A percentile compares a stretch with the other conserved stretches of the same genome.
Conservation (phyloP, 2,113 vertebrate genomes). For the Fulica atra region DNA sequence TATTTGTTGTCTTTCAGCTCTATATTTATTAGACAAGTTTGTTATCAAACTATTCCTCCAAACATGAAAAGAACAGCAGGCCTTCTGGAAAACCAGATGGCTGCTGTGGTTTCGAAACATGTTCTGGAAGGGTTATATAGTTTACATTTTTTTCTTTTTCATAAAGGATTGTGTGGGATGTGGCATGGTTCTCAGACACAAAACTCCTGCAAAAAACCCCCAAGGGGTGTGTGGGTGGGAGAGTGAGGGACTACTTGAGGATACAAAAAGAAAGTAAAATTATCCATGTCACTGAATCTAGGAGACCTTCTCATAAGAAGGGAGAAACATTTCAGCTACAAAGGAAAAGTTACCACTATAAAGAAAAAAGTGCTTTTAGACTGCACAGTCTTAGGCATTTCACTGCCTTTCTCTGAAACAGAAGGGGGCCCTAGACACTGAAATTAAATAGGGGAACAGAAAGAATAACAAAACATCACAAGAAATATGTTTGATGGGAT, state of each 20-base stretch:
- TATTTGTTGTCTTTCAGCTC: slow-evolving; percentile 77
- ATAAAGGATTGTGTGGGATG: slow-evolving; percentile 51
- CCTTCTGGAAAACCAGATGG: slow-evolving; percentile 84
- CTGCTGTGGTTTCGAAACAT: slow-evolving; percentile 64
- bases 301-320: not conserved
- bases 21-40: slow-evolving; percentile 79
- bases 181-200: slow-evolving; percentile 7
- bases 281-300: not conserved
- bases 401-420: slow-evolving; percentile 8
- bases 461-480: not conserved
- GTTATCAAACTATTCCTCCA: slow-evolving; percentile 81
- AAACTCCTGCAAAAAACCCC: not conserved
- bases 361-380: not conserved
- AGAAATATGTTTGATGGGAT: slow-evolving; percentile 11
- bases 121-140: slow-evolving; percentile 62
- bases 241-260: not conserved
- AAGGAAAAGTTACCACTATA: not conserved
- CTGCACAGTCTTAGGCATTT: not conserved
- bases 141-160: slow-evolving; percentile 61
- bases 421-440: slow-evolving; percentile 1
- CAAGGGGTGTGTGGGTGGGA: not conserved
- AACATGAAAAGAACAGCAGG: slow-evolving; percentile 82
- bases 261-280: slow-evolving; percentile 1
- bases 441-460: not conserved
- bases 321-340: not conserved